These are phyloP conservation scores for Bubo blakistoni DNA, from an alignment of 2,113 vertebrate species.

Conservation along the genomic window DNA sequence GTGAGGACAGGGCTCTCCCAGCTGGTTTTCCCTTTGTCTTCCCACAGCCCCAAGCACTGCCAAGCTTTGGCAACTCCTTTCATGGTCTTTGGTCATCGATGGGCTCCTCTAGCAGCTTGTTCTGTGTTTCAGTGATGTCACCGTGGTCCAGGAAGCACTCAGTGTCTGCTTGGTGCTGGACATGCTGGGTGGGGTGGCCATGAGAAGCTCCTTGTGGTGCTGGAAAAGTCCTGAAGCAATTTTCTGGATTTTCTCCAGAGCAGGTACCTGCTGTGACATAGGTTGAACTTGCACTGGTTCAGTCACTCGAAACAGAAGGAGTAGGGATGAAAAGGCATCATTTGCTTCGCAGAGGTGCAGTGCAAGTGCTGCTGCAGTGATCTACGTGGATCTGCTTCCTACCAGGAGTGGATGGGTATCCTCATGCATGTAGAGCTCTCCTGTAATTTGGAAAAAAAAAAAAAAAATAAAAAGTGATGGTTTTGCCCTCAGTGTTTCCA, in stretches of 20 bases:
- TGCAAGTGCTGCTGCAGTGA: background rate
- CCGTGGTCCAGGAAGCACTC: background rate
- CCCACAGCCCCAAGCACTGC: background rate
- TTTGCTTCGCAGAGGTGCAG: background rate
- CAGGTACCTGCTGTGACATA: background rate
- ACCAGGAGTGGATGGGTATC: background rate
- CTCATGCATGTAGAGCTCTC: background rate
- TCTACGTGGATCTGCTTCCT: background rate
- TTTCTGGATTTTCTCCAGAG: background rate
- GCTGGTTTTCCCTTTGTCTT: accelerated
- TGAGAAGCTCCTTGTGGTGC: background rate
- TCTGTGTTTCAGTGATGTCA: background rate
- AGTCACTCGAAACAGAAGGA: background rate
- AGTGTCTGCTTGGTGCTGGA: background rate
- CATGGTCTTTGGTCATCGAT: background rate
- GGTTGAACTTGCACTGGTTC: background rate
- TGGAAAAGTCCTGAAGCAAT: background rate
- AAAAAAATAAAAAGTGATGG: background rate
- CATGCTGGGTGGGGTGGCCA: background rate
- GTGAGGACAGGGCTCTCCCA: background rate
- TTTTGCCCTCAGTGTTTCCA: background rate
- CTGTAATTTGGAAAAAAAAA: background rate
- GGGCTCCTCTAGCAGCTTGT: background rate
- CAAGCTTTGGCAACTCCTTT: background rate
- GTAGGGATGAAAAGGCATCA: background rate